Evolutionary conservation across 2,113 vertebrate species (phyloP).

Genomic region (Sardina pilchardus): DNA sequence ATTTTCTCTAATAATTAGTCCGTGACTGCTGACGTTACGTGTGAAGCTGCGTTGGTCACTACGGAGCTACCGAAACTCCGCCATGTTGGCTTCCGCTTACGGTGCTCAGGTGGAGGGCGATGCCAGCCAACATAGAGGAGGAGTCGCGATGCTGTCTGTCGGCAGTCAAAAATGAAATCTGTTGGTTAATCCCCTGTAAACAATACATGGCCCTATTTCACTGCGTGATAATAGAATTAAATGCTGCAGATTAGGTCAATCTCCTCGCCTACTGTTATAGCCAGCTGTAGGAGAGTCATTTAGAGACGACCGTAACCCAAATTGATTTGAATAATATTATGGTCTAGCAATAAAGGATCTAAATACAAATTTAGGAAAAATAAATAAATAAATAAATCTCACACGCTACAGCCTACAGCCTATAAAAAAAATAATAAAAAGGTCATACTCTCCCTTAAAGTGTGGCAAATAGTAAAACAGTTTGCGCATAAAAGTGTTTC

Average conservation of each 20-base stretch:
- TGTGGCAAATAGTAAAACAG: too few relatives aligned
- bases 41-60: not conserved
- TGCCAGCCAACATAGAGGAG: conserved; percentile 8
- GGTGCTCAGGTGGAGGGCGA: conserved; percentile 53
- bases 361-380: too few relatives aligned
- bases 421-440: too few relatives aligned
- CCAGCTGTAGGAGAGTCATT: not conserved
- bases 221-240: not conserved
- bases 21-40: conserved; percentile 37
- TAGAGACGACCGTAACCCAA: not conserved
- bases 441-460: too few relatives aligned
- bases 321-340: not conserved
- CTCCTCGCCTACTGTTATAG: not conserved
- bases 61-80: conserved; percentile 48
- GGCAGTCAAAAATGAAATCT: not conserved
- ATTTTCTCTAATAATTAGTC: not conserved
- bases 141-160: not conserved
- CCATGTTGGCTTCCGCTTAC: conserved; percentile 64
- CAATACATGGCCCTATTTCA: conserved; percentile 2
- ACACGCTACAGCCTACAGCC: too few relatives aligned
- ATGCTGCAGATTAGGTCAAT: not conserved
- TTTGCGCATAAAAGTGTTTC: too few relatives aligned
- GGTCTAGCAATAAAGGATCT: not conserved
- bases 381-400: too few relatives aligned
- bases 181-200: not conserved